These are phyloP conservation scores for Pionites leucogaster DNA, from an alignment of 2,113 vertebrate genomes.

Conservation along the genomic window DNA sequence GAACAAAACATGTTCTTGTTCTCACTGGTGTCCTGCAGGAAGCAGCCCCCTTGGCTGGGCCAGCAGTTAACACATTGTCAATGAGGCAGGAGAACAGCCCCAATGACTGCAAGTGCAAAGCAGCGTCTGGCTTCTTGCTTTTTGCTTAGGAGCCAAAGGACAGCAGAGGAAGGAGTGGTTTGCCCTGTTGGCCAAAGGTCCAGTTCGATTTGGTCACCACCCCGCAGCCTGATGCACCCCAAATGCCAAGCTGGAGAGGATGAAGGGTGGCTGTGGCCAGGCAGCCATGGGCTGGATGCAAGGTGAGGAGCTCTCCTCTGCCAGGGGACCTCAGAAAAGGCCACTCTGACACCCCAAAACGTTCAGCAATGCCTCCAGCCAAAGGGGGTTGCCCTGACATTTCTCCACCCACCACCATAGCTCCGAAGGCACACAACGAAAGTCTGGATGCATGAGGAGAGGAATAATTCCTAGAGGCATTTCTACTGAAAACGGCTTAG, in stretches of 20 bases:
- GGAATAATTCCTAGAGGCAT: background rate
- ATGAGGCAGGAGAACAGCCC: background rate
- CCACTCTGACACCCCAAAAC: background rate
- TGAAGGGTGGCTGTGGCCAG: background rate
- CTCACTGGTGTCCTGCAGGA: background rate
- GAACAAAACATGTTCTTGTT: background rate
- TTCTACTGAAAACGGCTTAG: background rate
- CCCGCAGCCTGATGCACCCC: background rate
- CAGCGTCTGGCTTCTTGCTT: background rate
- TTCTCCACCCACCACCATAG: background rate
- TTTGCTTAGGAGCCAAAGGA: background rate
- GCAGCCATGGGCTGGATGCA: background rate
- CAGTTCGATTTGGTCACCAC: background rate
- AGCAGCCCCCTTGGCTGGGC: background rate
- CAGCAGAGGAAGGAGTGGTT: background rate
- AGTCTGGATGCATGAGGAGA: background rate
- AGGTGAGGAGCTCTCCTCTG: background rate
- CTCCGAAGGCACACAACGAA: constrained; percentile 3
- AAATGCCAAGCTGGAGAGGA: background rate
- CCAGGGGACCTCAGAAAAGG: background rate
- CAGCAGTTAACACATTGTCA: constrained; percentile 7
- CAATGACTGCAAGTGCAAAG: background rate
- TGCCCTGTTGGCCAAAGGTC: background rate
- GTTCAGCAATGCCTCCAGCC: background rate
- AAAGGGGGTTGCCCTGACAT: background rate